phyloP scores from a whole-genome alignment of 2,113 vertebrate genomes.

The Dicentrarchus labrax region DNA sequence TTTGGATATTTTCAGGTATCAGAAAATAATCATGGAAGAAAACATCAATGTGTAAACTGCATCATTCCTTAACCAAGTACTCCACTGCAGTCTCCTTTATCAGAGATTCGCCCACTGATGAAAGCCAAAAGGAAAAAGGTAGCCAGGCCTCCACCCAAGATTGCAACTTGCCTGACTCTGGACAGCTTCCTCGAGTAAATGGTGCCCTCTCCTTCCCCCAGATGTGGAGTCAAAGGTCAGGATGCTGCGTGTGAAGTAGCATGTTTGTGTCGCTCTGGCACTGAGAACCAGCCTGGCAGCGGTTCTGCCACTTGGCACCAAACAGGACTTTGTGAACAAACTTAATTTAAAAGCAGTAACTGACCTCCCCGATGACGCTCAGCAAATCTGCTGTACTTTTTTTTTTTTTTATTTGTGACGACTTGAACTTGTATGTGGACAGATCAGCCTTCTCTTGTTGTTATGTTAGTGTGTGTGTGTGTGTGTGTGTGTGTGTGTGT shows the following conservation, averaged over 20 bases:
- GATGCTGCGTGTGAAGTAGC: background rate
- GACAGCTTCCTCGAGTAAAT: constrained; percentile 84
- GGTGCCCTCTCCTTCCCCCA: background rate
- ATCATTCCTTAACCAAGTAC: constrained; percentile 67
- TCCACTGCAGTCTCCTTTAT: constrained; percentile 81
- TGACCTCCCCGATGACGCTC: background rate
- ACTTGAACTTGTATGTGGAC: background rate
- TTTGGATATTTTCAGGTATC: background rate
- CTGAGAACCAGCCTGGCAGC: constrained; percentile 24
- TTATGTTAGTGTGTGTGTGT: background rate
- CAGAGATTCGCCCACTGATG: constrained; percentile 84
- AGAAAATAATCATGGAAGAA: background rate
- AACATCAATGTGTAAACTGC: background rate
- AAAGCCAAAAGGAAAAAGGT: constrained; percentile 87
- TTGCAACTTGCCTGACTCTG: constrained; percentile 72
- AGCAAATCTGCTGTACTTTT: constrained; percentile 3
- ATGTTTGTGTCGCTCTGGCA: background rate
- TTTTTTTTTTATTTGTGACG: constrained; percentile 8
- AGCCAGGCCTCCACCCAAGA: constrained; percentile 73
- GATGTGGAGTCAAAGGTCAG: background rate
- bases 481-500: background rate
- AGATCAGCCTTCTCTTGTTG: background rate
- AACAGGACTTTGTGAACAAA: constrained; percentile 13
- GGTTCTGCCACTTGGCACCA: background rate
- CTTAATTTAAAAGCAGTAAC: constrained; percentile 22